These are phyloP conservation scores for Takifugu bimaculatus DNA, from an alignment of 2,113 vertebrate species.

Conservation along the genomic window DNA sequence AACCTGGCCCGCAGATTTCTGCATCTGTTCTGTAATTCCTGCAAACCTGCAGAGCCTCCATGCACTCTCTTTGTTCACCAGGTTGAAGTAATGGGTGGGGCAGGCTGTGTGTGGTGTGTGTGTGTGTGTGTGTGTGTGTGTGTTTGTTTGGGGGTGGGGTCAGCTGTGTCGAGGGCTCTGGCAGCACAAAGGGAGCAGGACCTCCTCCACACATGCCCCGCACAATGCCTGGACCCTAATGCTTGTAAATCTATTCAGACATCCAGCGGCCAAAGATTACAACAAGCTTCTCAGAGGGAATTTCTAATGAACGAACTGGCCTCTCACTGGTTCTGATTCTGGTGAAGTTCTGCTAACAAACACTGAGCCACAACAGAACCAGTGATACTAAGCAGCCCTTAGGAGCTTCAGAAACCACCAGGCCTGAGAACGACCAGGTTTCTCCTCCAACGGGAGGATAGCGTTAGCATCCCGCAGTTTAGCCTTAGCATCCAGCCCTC, in stretches of 20 bases:
- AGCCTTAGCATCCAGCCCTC: no score
- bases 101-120: neutral
- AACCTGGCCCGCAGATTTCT: no score
- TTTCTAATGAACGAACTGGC: constrained; percentile 31
- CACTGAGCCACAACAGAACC: no score
- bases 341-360: constrained; percentile 5
- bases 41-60: constrained; percentile 35
- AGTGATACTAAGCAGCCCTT: no score
- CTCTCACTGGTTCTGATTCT: constrained; percentile 16
- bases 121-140: neutral
- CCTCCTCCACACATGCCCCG: constrained; percentile 65
- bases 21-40: no score
- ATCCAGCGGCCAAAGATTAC: constrained; percentile 62
- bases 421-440: no score
- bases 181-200: constrained; percentile 67
- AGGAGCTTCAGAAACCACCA: no score
- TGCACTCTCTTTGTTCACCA: constrained; percentile 53
- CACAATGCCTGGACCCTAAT: constrained; percentile 68
- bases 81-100: constrained; percentile 36
- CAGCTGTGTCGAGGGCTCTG: constrained; percentile 59
- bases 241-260: constrained; percentile 79
- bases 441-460: no score
- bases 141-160: constrained; percentile 13
- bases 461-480: no score
- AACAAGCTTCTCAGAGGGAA: constrained; percentile 60